Percentiles rank a stretch among this genome's conserved stretches.
Evolutionary conservation across 1,140 invertebrate genomes (phyloP).

Genomic region (Drosophila orosa): DNA sequence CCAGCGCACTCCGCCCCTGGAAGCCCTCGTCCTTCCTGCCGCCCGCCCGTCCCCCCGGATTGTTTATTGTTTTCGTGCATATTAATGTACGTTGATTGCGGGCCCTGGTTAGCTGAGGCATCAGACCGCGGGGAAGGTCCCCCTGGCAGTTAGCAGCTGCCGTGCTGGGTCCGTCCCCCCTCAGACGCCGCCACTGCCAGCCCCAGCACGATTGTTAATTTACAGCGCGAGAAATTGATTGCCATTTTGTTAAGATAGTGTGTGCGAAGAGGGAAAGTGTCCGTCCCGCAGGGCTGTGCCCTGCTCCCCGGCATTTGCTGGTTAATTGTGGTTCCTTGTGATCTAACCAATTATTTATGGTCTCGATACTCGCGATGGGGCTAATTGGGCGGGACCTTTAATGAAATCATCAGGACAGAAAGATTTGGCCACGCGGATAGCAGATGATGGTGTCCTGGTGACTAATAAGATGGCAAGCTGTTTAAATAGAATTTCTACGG

Average conservation of each 20-base stretch:
- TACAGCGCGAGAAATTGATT: conserved; percentile 81
- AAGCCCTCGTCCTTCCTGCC: conserved; percentile 14
- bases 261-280: conserved; percentile 45
- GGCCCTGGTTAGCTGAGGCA: conserved; percentile 35
- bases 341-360: conserved; percentile 51
- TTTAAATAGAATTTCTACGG: neutral
- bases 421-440: conserved; percentile 17
- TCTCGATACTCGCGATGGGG: conserved; percentile 1
- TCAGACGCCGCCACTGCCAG: neutral
- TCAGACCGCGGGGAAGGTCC: conserved; percentile 9
- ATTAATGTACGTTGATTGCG: conserved; percentile 83
- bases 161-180: conserved; percentile 42
- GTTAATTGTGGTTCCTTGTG: conserved; percentile 66
- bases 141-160: conserved; percentile 75
- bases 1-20: conserved; percentile 5
- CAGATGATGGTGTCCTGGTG: neutral
- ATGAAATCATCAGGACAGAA: conserved; percentile 37
- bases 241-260: conserved; percentile 61
- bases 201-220: conserved; percentile 68
- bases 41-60: conserved; percentile 31
- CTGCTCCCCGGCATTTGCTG: conserved; percentile 44
- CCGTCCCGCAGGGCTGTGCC: conserved; percentile 42
- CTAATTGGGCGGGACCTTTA: conserved; percentile 31
- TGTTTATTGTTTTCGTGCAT: conserved; percentile 83
- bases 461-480: neutral